A percentile compares a stretch with the other conserved stretches of the same genome.
phyloP scores from a whole-genome alignment of 2,797 vertebrate genomes.

The Erpetoichthys calabaricus region DNA sequence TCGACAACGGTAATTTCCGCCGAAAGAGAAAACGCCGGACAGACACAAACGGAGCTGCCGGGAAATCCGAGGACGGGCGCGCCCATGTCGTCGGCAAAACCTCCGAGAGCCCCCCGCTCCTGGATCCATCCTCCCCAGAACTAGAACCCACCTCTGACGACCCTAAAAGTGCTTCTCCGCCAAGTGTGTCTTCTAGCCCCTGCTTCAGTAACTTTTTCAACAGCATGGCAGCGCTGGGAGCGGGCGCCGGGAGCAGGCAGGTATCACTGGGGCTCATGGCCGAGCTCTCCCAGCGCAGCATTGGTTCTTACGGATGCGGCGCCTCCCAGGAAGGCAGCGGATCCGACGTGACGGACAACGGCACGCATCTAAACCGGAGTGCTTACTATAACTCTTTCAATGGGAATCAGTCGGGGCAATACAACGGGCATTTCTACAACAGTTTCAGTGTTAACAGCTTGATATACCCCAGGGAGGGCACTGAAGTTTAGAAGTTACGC shows the following conservation, averaged over 20 bases:
- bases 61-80: slow-evolving; percentile 60
- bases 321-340: slow-evolving; percentile 34
- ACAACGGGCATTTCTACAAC: slow-evolving; percentile 83
- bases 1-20: slow-evolving; percentile 94
- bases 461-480: slow-evolving; percentile 82
- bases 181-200: slow-evolving; percentile 45
- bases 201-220: slow-evolving; percentile 87
- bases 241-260: slow-evolving; percentile 43
- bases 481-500: slow-evolving; percentile 57
- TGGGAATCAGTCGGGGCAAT: slow-evolving; percentile 62
- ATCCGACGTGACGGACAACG: slow-evolving; percentile 37
- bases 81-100: slow-evolving; percentile 32
- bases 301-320: slow-evolving; percentile 57
- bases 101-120: slow-evolving; percentile 45
- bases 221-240: slow-evolving; percentile 65
- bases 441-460: slow-evolving; percentile 89
- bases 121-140: slow-evolving; percentile 55
- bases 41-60: slow-evolving; percentile 37
- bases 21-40: slow-evolving; percentile 84
- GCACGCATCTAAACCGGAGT: slow-evolving; percentile 51
- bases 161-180: slow-evolving; percentile 51
- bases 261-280: slow-evolving; percentile 54
- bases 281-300: slow-evolving; percentile 73
- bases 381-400: slow-evolving; percentile 78
- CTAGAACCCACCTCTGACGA: slow-evolving; percentile 57